These are phyloP conservation scores for Balaenoptera acutorostrata DNA, from an alignment of 2,113 vertebrate genomes.

Conservation along the genomic window DNA sequence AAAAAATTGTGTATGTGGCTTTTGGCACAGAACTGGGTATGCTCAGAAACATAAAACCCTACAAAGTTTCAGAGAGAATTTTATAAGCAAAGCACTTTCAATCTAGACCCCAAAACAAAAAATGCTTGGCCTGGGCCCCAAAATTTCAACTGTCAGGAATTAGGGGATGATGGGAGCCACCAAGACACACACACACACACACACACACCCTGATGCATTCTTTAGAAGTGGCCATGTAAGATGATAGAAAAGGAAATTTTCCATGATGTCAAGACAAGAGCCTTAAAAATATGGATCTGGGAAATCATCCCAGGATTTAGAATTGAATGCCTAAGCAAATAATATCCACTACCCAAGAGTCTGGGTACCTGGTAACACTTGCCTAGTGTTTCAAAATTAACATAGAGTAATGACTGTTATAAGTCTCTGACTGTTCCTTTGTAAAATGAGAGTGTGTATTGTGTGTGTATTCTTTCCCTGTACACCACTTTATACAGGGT, in stretches of 20 bases:
- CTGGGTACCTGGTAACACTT: background rate
- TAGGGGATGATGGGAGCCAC: background rate
- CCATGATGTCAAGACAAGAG: background rate
- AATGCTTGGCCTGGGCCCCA: background rate
- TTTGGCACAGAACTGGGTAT: background rate
- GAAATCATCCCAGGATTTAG: background rate
- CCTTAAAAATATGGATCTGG: background rate
- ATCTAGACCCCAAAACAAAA: background rate
- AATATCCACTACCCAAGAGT: background rate
- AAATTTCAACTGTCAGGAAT: background rate
- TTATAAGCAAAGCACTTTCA: background rate
- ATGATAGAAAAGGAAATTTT: background rate
- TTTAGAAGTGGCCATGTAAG: background rate
- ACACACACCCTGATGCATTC: background rate
- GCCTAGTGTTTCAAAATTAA: background rate
- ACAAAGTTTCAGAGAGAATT: background rate
- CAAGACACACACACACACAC: background rate
- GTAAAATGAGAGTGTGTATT: background rate
- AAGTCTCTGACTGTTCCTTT: background rate
- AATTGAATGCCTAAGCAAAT: background rate
- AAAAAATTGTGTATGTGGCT: background rate
- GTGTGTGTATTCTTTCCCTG: background rate
- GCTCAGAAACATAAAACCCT: background rate
- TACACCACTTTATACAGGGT: background rate
- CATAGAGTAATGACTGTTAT: background rate